These are phyloP conservation scores for Brachyopa scutellaris DNA, from an alignment of 2,888 invertebrate species.

Conservation along the genomic window DNA sequence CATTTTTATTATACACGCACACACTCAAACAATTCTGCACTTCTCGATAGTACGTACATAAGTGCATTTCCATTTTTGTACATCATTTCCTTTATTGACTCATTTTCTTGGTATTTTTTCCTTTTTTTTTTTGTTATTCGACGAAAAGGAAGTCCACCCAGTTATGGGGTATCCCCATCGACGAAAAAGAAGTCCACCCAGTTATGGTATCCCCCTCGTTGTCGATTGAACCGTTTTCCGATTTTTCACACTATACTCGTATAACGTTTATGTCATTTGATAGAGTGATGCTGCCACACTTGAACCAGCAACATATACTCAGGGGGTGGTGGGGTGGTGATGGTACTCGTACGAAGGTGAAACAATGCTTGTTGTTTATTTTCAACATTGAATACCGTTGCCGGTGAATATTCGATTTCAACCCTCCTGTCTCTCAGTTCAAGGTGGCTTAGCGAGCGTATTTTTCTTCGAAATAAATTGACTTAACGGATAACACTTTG, in stretches of 20 bases:
- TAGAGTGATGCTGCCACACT: constrained; percentile 49
- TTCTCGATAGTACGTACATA: not conserved
- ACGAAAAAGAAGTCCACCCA: constrained; percentile 15
- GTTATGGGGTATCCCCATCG: too few relatives aligned
- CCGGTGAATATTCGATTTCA: constrained; percentile 56
- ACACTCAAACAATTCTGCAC: not conserved
- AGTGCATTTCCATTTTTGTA: constrained; percentile 64
- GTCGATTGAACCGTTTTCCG: constrained; percentile 28
- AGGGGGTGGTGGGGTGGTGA: too few relatives aligned
- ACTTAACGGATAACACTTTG: constrained; percentile 71
- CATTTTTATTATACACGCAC: not conserved
- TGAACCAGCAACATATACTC: constrained; percentile 27
- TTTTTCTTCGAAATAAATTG: constrained; percentile 47
- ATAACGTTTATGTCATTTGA: constrained; percentile 62
- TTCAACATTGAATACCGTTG: constrained; percentile 48
- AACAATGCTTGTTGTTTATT: constrained; percentile 56
- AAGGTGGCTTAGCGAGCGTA: constrained; percentile 47
- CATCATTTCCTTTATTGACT: constrained; percentile 53
- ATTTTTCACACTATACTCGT: constrained; percentile 55
- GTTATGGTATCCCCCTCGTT: constrained; percentile 10
- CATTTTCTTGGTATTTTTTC: constrained; percentile 3
- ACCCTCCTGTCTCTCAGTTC: not conserved
- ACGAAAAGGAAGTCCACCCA: too few relatives aligned
- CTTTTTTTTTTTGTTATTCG: not conserved
- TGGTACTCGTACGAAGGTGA: too few relatives aligned